phyloP scores from a whole-genome alignment of 2,113 vertebrate species.

The Cairina moschata region DNA sequence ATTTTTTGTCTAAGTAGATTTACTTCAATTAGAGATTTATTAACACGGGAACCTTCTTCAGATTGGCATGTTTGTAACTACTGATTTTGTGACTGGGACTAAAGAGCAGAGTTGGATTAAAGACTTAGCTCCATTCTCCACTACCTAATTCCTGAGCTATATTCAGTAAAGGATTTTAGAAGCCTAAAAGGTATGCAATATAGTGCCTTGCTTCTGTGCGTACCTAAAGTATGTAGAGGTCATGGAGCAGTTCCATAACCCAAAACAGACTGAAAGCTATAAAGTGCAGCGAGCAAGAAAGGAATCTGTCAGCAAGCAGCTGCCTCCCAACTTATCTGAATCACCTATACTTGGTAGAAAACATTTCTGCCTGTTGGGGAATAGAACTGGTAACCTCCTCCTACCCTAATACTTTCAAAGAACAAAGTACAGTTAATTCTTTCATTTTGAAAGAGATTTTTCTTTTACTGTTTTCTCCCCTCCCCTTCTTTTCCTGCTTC shows the following conservation, averaged over 20 bases:
- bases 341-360: neutral
- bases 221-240: neutral
- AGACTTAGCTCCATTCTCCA: slow-evolving; percentile 4
- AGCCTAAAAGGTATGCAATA: neutral
- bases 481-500: neutral
- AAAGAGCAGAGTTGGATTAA: slow-evolving; percentile 34
- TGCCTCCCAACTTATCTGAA: neutral
- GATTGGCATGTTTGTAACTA: neutral
- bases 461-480: neutral
- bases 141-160: slow-evolving; percentile 8
- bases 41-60: neutral
- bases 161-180: neutral
- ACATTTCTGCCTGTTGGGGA: neutral
- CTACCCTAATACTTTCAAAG: neutral
- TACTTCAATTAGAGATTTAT: slow-evolving; percentile 19
- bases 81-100: neutral
- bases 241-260: neutral
- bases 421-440: neutral
- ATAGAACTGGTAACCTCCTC: neutral
- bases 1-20: neutral
- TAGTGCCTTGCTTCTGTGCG: neutral
- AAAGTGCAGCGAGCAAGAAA: neutral
- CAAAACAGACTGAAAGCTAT: neutral
- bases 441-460: neutral
- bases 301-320: neutral